Evolutionary conservation across 2,888 invertebrate genomes (phyloP), one percentile per base, ranked within the genome.

Genomic region (Ecdyonurus torrentis): DNA sequence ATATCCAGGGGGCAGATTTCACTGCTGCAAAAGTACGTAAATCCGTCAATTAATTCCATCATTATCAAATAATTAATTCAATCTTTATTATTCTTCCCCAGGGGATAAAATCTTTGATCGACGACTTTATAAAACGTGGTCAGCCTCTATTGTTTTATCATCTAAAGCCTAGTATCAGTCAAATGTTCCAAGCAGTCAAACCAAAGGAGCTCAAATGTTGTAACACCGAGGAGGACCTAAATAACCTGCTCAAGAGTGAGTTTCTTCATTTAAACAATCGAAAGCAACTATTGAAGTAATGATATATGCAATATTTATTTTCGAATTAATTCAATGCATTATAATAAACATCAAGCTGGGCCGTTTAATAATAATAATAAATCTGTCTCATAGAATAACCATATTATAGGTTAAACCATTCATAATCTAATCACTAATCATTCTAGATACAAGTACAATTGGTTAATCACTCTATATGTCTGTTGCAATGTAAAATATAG

Each of bases 1-100:
- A 83, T 69, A 81, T 83, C 64, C 81, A 82, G 69, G 81, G 80
- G n/a, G 81, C 81, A 10, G 83, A 84, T 72, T 84, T 81, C 70
- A 84, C 83, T 1, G 81, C 82, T n/a, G 83, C 83, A 1, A 81
- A 80, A 75, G 83, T 83, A 74, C 68, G 64, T 65, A 23, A 25
- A 53, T 37, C 15, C 37, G 5, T 37, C 37, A 10, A 37, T 10
- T 37, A 10, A 37, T 37, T 10, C 37, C 7, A 37, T 1, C 18
- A 25, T 15, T n/a, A 24, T 2, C 10, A 61, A 25, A 2, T 62
- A 2, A 23, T 23, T 7, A 25, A 23, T 50, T 24, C n/a, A n/a
- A n/a, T n/a, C n/a, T n/a, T n/a, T n/a, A n/a, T 50, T 22, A 55
- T 52, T 60, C 61, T 64, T 15, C 20, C 10, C 3, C n/a, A 86